Evolutionary conservation across 35 echinoderm and acorn worm genomes (phyloP), one percentile per base, ranked within the genome.

Genomic region (Heliocidaris erythrogramma): DNA sequence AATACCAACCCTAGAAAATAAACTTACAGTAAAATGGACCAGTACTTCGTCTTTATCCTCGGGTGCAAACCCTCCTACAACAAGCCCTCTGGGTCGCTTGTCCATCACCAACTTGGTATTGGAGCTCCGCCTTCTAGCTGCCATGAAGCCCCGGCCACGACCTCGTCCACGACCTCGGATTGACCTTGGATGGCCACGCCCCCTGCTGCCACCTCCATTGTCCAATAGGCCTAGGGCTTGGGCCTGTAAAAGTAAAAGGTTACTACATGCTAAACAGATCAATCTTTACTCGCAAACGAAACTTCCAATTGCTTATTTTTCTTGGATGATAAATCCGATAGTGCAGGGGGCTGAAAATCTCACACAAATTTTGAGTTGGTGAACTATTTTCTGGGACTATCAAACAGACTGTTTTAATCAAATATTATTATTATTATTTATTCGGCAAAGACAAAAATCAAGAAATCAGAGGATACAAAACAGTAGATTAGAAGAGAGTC

Each of bases 11-110:
- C 18, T 0, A 52, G 5, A 7, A n/a, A n/a, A 32, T 17, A 35
- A 47, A 99, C 98, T 97, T 94, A 99, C 98, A 94, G 92, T 96
- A 90, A 99, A 97, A 92, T 99, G 96, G 30, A 95, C 95, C 47
- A 97, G 92, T 32, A 97, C 93, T 94, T 99, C 98, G 65, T 99
- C 98, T 53, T 99, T 97, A n/a, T 99, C 97, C 13, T 95, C 94
- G 30, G 85, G 9, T 8, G 92, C 49, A 92, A 97, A 99, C 24
- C 98, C 98, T 88, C 94, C 89, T n/a, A 99, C 93, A 5, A 48
- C 86, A 2, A 99, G 96, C 31, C 94, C 94, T 30, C 95, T 93
- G 48, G 98, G 98, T 53, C 98, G 94, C 49, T 99, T 99, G 95
- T 99, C 98, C 42, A 99, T 85, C 48, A 96, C 94, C 13, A 95